Conservation (phyloP, 92 coral and sea anemone species). For the Phymanthus crucifer region DNA sequence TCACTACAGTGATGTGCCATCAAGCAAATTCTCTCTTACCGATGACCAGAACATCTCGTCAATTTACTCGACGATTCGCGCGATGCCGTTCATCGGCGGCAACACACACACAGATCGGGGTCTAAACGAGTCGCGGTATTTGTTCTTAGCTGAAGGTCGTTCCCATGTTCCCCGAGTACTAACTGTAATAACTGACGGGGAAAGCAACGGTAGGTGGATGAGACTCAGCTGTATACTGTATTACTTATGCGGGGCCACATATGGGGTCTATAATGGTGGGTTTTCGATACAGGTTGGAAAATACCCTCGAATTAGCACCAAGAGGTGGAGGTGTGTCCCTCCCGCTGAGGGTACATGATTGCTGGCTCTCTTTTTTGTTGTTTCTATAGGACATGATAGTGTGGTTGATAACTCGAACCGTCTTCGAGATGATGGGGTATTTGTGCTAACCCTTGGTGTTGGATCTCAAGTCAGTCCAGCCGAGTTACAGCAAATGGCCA, state of each 20-base stretch:
- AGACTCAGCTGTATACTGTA: no score
- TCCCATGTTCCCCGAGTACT: slow-evolving; percentile 23
- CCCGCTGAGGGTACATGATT: no score
- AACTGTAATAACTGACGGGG: slow-evolving; percentile 33
- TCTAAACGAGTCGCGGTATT: slow-evolving; percentile 7
- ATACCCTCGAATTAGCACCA: no score
- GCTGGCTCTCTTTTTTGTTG: background rate
- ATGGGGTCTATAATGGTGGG: no score
- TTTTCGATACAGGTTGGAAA: no score
- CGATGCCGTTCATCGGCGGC: slow-evolving; percentile 20
- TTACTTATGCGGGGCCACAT: no score
- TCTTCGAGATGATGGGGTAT: slow-evolving; percentile 28
- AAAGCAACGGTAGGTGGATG: slow-evolving; percentile 22
- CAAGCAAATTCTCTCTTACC: slow-evolving; percentile 11
- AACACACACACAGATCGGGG: slow-evolving; percentile 33
- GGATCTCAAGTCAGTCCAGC: slow-evolving; percentile 12
- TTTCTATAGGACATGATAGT: background rate
- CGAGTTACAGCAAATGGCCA: slow-evolving; percentile 28
- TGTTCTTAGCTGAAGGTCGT: slow-evolving; percentile 22
- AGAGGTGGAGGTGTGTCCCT: no score
- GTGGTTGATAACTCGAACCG: slow-evolving; percentile 7
- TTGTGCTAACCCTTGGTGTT: slow-evolving; percentile 26
- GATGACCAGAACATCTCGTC: slow-evolving; percentile 16
- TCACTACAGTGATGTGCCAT: slow-evolving; percentile 21
- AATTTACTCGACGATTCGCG: background rate